A percentile compares a stretch with the other conserved stretches of the same genome.
Conservation (phyloP, 2,797 vertebrate genomes). For the Mormyrops boulengeri region DNA sequence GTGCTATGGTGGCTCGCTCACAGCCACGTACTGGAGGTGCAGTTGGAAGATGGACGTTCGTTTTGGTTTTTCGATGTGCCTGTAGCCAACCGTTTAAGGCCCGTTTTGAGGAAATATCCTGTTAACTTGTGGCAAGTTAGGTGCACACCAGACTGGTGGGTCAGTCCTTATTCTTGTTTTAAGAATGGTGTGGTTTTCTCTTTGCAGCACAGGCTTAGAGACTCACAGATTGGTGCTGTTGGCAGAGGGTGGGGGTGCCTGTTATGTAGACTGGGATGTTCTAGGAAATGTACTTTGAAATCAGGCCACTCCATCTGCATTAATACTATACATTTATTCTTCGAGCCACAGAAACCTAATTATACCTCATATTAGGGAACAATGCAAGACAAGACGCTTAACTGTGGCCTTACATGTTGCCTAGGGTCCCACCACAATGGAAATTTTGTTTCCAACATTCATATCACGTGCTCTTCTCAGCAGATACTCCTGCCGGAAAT, state of each 20-base stretch:
- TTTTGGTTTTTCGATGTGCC: not conserved
- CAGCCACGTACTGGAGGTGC: not conserved
- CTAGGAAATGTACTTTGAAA: constrained; percentile 10
- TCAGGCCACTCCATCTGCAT: not conserved
- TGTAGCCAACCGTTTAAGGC: not conserved
- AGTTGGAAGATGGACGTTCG: not conserved
- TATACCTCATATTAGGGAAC: not conserved
- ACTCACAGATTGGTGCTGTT: constrained; percentile 5
- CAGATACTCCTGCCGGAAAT: not conserved
- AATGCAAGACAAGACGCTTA: constrained; percentile 28
- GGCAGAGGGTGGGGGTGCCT: constrained; percentile 5
- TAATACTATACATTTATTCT: constrained; percentile 12
- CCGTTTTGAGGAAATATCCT: not conserved
- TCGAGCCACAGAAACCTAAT: constrained; percentile 8
- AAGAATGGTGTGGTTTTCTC: not conserved
- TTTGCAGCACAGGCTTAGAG: not conserved
- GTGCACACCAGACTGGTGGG: not conserved
- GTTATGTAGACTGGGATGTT: constrained; percentile 9
- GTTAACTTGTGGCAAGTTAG: not conserved
- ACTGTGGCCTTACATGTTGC: constrained; percentile 20
- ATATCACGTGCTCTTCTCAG: not conserved
- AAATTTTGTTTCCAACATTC: constrained; percentile 21
- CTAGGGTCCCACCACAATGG: constrained; percentile 5
- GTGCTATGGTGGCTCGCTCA: not conserved
- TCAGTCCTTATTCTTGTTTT: not conserved